Evolutionary conservation across 2,797 vertebrate species (phyloP), one percentile per base, ranked within the genome.

Genomic region (Pseudomugil tenellus): DNA sequence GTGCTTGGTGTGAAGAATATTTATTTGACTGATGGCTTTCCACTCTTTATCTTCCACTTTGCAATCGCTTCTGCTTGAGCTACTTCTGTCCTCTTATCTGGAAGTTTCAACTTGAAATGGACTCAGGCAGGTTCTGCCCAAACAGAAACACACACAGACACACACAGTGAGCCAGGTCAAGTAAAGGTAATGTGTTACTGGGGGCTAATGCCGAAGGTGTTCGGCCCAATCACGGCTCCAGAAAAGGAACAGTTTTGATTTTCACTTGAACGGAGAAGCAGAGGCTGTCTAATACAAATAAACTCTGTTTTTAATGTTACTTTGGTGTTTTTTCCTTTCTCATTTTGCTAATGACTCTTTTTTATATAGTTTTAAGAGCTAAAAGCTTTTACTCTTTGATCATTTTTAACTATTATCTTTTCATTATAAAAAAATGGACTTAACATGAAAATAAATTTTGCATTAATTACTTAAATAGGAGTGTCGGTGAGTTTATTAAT

Each of bases 11-110:
- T 32, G 17, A 19, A 1, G 21, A 66, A 41, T 65, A 28, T 3
- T 49, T 46, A 39, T 66, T 29, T 7, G 23, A 60, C 41, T 21
- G 48, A 63, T 14, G 31, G 4, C 46, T 41, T 67, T 32, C 49
- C 23, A 51, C 13, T 51, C 12, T 14, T 51, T 25, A 51, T 26
- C 23, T 51, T 26, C 12, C 23, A 26, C 13, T 26, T 48, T 51
- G 13, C 4, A 10, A 51, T 16, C 12, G 6, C 16, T 51, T 51
- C 25, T 26, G 23, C 2, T 26, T 26, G 49, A 51, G 49, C 49
- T 51, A 14, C 49, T 25, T 51, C 25, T 51, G 49, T 14, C 49
- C 25, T 26, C 49, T 14, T 51, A 16, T 51, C 49, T 51, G 23
- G 13, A 51, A 51, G 48, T 14, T 51, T 51, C 23, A 51, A 12